A percentile compares a stretch with the other conserved stretches of the same genome.
Evolutionary conservation across 2,797 vertebrate species (phyloP).

Genomic region (Rhinoraja longicauda): DNA sequence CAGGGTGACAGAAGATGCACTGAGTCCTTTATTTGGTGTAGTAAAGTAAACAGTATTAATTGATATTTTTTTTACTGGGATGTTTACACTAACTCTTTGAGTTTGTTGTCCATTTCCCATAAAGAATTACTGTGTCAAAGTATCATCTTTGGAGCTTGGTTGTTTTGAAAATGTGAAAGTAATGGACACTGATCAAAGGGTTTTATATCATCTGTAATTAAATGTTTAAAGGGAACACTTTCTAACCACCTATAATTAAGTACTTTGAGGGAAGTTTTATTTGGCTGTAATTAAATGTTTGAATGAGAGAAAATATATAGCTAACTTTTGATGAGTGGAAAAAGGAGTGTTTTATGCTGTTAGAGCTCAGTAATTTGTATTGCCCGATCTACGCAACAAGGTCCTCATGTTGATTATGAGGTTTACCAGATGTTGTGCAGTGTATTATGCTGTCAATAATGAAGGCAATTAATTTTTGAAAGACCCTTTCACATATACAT

Average conservation of each 20-base stretch:
- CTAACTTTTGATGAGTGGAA: not conserved
- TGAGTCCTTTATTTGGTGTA: slow-evolving; percentile 19
- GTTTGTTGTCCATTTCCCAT: not conserved
- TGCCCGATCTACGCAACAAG: not conserved
- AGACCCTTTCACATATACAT: not conserved
- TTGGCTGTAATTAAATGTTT: not conserved
- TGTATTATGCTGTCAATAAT: not conserved
- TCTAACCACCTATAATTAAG: not conserved
- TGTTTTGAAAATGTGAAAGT: not conserved
- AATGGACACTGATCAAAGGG: not conserved
- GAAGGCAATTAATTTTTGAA: not conserved
- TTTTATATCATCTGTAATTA: not conserved
- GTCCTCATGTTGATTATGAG: not conserved
- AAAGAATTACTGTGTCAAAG: not conserved
- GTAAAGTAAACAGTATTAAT: not conserved
- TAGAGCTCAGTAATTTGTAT: not conserved
- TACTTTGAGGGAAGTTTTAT: not conserved
- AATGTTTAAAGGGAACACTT: not conserved
- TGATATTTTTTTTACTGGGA: not conserved
- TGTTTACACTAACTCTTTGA: not conserved
- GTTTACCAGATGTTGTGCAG: not conserved
- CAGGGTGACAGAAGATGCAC: slow-evolving; percentile 10
- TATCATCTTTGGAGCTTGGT: not conserved
- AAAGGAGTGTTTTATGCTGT: not conserved
- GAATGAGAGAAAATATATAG: not conserved